Base-by-base conservation (phyloP, 2,113 vertebrate genomes). In the Anser cygnoides region DNA sequence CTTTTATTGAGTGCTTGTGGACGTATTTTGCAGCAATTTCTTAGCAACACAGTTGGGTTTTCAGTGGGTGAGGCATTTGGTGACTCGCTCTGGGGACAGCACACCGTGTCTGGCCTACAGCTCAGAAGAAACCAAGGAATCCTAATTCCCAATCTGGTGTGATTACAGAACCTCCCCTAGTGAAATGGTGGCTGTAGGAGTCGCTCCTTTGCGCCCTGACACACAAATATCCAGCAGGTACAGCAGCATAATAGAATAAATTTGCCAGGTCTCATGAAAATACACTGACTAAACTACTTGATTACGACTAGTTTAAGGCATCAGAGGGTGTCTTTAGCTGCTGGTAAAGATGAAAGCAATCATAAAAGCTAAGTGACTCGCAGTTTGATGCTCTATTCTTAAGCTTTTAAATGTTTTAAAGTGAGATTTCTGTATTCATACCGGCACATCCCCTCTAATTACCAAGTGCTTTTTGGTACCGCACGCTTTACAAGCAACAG, bases 231-330 rank as follows among this genome's bases (percentile, higher is more conserved):
- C 62, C 44, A 50, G n/a, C 74, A 33, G 73, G 84, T 92, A 89
- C 41, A 91, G 93, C 77, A 78, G 39, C 44, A 39, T 44, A 90
- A 85, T 85, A 29, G 81, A 91, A 83, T 87, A 82, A 41, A 77
- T 91, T 87, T 90, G 12, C 63, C 62, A 70, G 81, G 44, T 91
- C 82, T 92, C 78, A 50, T 77, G 87, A 94, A 95, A 91, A 83
- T 62, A 82, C 63, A 73, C 77, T n/a, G 72, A 90, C 79, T 95
- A 76, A 85, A 87, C 62, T n/a, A 41, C 68, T 93, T 73, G 88
- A 83, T 95, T 93, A 76, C 81, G 49, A 87, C 81, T 70, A 87
- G 91, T 85, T 94, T 73, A 87, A 95, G 62, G 58, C 63, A 68
- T 89, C 75, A 76, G 84, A 92, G 35, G 67, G 73, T 70, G 58